Conservation (phyloP, 2,113 vertebrate species). For the Puntigrus tetrazona region DNA sequence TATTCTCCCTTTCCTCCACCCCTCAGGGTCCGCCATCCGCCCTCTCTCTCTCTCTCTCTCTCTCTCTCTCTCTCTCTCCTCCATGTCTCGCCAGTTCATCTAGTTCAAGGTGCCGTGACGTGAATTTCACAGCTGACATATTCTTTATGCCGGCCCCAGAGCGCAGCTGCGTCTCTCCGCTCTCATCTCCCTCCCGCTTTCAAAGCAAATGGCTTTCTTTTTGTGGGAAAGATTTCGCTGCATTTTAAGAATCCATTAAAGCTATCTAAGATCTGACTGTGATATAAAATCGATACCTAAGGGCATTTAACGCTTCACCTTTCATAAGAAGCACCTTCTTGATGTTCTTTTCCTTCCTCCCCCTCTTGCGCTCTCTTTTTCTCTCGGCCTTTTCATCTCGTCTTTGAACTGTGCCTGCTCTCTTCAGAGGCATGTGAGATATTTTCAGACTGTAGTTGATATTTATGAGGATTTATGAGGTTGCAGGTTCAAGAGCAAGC, state of each 20-base stretch:
- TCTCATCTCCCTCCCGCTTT: slow-evolving; percentile 30
- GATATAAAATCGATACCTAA: slow-evolving; percentile 53
- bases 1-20: not conserved
- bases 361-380: not conserved
- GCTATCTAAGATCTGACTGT: slow-evolving; percentile 41
- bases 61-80: not conserved
- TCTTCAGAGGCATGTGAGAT: slow-evolving; percentile 58
- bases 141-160: slow-evolving; percentile 64
- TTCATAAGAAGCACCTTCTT: slow-evolving; percentile 18
- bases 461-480: slow-evolving; percentile 17
- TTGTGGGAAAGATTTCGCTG: slow-evolving; percentile 37
- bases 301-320: slow-evolving; percentile 36
- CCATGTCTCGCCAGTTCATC: slow-evolving; percentile 59
- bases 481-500: slow-evolving; percentile 1
- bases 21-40: slow-evolving; percentile 41
- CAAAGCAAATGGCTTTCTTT: slow-evolving; percentile 40
- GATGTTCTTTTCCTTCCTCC: slow-evolving; percentile 15
- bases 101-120: slow-evolving; percentile 69
- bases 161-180: slow-evolving; percentile 13
- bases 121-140: slow-evolving; percentile 71
- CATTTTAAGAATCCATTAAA: slow-evolving; percentile 47
- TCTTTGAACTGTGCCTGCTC: slow-evolving; percentile 65
- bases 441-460: slow-evolving; percentile 14
- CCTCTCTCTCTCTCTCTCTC: not conserved
- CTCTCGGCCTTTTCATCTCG: slow-evolving; percentile 40